Evolutionary conservation across 2,797 vertebrate genomes (phyloP), one percentile per base, ranked within the genome.

Genomic region (Arrhamphus sclerolepis): DNA sequence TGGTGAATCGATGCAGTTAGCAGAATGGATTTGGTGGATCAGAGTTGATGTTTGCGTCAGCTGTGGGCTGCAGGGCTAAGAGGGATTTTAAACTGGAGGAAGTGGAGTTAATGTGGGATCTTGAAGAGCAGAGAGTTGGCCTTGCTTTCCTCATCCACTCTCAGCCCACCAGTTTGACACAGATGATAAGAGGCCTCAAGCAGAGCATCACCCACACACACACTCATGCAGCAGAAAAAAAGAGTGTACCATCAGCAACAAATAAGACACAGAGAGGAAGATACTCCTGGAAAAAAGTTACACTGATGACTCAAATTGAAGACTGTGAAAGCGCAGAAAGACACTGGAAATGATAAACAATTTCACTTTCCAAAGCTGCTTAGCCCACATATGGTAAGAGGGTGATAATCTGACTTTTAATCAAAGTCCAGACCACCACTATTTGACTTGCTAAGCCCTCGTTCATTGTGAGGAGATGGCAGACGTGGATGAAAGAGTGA

Each of bases 351-450:
- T 56, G 63, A 63, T 66, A 77, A 78, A 82, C 48, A 58, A 43
- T 62, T 54, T 58, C 46, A 28, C 48, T 75, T 78, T 66, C 49
- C 55, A 61, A 41, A 77, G 68, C 55, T 54, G 80, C 70, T 84
- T 60, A 70, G 46, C 59, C 64, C 53, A 60, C 66, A 72, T 66
- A 74, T 72, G 64, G 62, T 44, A 61, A 58, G 51, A 64, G 63
- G 47, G 46, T 58, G 63, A 70, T 84, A 86, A 88, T 85, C 82
- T 79, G 73, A 72, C 62, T 75, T 78, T 75, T 80, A 76, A 82
- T 82, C 76, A 84, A 77, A 80, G 76, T 48, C 69, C 64, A 46
- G 70, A 53, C 64, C 54, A 22, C 62, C 14, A n/a, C 48, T 50
- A 70, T 73, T 75, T 46, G 58, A 40, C 64, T 68, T 14, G 29